Percentiles rank a stretch among this genome's conserved stretches.
Conservation (phyloP, 2,113 vertebrate species). For the Microcebus murinus region DNA sequence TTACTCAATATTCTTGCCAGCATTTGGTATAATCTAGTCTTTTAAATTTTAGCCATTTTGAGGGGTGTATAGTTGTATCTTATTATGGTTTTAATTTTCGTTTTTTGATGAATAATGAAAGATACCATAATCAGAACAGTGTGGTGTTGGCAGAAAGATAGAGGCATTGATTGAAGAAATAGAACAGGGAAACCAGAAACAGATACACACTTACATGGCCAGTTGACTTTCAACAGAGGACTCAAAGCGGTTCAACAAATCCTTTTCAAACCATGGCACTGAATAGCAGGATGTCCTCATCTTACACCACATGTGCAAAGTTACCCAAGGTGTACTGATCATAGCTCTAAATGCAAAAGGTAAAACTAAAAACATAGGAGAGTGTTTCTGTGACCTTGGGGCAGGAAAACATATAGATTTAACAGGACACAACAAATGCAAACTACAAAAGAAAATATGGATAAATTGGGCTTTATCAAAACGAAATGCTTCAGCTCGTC, state of each 20-base stretch:
- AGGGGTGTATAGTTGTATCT: neutral
- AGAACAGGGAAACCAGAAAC: neutral
- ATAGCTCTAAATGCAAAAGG: neutral
- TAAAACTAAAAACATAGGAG: neutral
- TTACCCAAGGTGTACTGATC: neutral
- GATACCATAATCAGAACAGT: neutral
- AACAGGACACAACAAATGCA: neutral
- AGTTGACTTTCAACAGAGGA: neutral
- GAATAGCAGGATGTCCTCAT: neutral
- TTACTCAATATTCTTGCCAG: neutral
- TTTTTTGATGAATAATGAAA: conserved; percentile 19
- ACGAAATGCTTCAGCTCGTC: neutral
- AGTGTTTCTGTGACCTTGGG: neutral
- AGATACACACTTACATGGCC: neutral
- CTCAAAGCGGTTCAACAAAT: neutral
- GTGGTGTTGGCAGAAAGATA: neutral
- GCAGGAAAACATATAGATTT: neutral
- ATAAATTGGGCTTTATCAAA: neutral
- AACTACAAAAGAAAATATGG: neutral
- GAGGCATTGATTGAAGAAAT: no score
- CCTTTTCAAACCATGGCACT: neutral
- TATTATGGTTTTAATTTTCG: neutral
- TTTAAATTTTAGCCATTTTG: neutral
- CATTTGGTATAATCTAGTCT: neutral
- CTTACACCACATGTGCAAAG: neutral